These are phyloP conservation scores for Acronicta leporina DNA, from an alignment of 2,888 invertebrate genomes.

Conservation along the genomic window DNA sequence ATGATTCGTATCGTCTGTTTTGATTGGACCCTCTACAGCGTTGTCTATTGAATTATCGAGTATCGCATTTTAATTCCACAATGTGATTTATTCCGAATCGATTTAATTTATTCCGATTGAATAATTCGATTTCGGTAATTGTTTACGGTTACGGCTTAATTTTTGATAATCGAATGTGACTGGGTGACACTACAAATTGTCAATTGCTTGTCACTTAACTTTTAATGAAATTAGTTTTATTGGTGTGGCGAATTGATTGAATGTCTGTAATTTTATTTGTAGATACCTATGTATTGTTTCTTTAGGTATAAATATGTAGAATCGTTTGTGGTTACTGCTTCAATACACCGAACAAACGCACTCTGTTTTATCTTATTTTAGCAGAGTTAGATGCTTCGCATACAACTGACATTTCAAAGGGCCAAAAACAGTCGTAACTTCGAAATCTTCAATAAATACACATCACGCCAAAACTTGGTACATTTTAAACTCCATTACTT, in stretches of 20 bases:
- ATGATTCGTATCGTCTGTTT: constrained; percentile 76
- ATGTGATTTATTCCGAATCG: constrained; percentile 59
- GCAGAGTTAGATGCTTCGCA: constrained; percentile 34
- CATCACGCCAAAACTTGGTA: constrained; percentile 55
- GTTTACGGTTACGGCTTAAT: constrained; percentile 60
- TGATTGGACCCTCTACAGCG: constrained; percentile 76
- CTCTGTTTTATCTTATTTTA: constrained; percentile 43
- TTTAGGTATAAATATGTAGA: background rate
- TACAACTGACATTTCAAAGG: constrained; percentile 28
- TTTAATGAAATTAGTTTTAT: constrained; percentile 34
- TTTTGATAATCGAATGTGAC: constrained; percentile 55
- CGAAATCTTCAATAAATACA: constrained; percentile 57
- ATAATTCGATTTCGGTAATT: constrained; percentile 60
- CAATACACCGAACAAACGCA: background rate
- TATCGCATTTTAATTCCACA: constrained; percentile 63
- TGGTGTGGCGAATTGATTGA: constrained; percentile 36
- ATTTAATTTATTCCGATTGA: constrained; percentile 62
- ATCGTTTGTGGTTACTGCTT: constrained; percentile 11
- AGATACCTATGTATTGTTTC: background rate
- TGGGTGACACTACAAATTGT: constrained; percentile 44
- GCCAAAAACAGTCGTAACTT: constrained; percentile 50
- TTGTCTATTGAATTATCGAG: constrained; percentile 79
- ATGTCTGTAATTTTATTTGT: constrained; percentile 8
- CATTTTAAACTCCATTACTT: constrained; percentile 65
- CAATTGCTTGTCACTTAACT: constrained; percentile 47